Conservation (phyloP, 1,140 invertebrate species). For the Drosophila kurseongensis region DNA sequence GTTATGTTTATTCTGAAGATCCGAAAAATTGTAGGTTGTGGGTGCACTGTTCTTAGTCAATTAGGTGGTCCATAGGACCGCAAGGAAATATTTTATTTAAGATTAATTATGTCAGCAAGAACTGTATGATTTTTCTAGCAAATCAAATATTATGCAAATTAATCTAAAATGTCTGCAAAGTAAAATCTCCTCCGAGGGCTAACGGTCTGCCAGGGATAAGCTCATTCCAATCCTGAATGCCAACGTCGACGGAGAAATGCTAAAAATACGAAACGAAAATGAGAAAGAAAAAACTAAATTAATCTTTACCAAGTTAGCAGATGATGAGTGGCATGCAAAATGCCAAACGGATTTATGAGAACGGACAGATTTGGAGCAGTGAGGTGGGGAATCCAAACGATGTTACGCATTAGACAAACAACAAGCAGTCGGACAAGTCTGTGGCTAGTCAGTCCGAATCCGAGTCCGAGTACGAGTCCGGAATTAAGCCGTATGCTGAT, state of each 20-base stretch:
- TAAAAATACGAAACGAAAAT: constrained; percentile 25
- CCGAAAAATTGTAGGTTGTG: too few relatives aligned
- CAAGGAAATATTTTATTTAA: too few relatives aligned
- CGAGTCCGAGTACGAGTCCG: constrained; percentile 16
- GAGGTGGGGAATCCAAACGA: constrained; percentile 56
- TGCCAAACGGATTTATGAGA: constrained; percentile 79
- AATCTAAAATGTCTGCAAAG: constrained; percentile 3
- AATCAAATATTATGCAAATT: not conserved
- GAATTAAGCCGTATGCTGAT: constrained; percentile 81
- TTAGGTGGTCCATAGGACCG: too few relatives aligned
- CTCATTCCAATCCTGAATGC: constrained; percentile 6
- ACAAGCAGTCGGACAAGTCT: constrained; percentile 66
- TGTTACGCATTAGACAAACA: constrained; percentile 82
- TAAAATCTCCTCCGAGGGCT: constrained; percentile 7
- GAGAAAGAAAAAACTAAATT: constrained; percentile 62
- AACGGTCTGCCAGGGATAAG: constrained; percentile 31
- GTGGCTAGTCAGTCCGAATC: not conserved
- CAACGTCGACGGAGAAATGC: constrained; percentile 36
- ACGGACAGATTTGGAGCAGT: constrained; percentile 79
- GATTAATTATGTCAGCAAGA: too few relatives aligned
- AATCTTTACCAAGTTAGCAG: constrained; percentile 67
- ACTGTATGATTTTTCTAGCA: too few relatives aligned
- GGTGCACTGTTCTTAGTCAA: too few relatives aligned
- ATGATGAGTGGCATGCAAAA: constrained; percentile 80
- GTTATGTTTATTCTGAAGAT: too few relatives aligned